phyloP scores from a whole-genome alignment of 2,888 invertebrate species.

The Lysandra bellargus region DNA sequence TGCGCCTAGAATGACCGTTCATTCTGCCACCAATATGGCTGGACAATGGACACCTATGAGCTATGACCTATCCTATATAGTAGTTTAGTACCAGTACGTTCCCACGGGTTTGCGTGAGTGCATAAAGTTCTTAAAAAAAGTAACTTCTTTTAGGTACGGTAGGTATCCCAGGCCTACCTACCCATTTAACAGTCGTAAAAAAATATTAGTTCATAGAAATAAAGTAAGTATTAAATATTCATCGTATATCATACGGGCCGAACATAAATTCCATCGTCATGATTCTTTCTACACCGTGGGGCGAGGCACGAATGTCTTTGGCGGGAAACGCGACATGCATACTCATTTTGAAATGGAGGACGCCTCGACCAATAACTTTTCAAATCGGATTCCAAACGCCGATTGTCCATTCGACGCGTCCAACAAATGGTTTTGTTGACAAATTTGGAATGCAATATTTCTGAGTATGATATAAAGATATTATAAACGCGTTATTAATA shows the following conservation, averaged over 20 bases:
- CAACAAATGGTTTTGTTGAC: slow-evolving; percentile 63
- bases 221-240: slow-evolving; percentile 57
- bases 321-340: slow-evolving; percentile 66
- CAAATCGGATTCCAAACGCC: slow-evolving; percentile 49
- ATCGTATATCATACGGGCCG: slow-evolving; percentile 59
- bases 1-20: no score
- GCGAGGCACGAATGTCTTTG: slow-evolving; percentile 72
- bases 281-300: slow-evolving; percentile 75
- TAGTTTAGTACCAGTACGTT: no score
- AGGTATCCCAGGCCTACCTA: background rate
- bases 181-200: slow-evolving; percentile 33
- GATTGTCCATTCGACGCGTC: slow-evolving; percentile 57
- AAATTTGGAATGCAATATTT: slow-evolving; percentile 53
- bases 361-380: slow-evolving; percentile 54
- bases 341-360: slow-evolving; percentile 53
- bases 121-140: no score
- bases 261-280: slow-evolving; percentile 71
- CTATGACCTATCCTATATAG: no score
- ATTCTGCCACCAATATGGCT: no score
- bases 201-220: slow-evolving; percentile 52
- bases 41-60: no score
- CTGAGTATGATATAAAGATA: slow-evolving; percentile 38
- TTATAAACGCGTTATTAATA: slow-evolving; percentile 36
- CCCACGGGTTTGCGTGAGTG: no score
- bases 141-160: no score